Evolutionary conservation across 2,797 vertebrate genomes (phyloP).

Genomic region (Poeciliopsis infans): DNA sequence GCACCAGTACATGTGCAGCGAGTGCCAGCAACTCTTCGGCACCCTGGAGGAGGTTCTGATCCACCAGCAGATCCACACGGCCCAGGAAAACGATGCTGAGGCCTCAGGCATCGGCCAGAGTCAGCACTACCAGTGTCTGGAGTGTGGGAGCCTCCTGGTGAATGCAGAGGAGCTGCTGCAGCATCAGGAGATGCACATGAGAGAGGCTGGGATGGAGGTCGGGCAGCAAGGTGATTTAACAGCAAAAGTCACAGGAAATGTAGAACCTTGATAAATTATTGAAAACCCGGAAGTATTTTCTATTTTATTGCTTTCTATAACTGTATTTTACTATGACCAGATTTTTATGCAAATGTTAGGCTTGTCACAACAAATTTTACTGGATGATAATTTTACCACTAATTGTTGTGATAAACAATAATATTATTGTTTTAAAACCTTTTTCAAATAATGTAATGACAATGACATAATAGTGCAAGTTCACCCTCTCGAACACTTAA

Average conservation of each 20-base stretch:
- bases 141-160: conserved; percentile 87
- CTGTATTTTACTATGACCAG: background rate
- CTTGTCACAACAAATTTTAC: too few relatives aligned
- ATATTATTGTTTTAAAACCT: too few relatives aligned
- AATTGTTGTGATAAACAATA: too few relatives aligned
- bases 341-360: background rate
- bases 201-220: conserved; percentile 79
- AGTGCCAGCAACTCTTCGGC: conserved; percentile 90
- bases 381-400: too few relatives aligned
- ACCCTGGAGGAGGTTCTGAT: conserved; percentile 90
- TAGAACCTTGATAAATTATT: background rate
- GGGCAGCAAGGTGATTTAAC: conserved; percentile 74
- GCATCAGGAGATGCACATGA: conserved; percentile 92
- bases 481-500: too few relatives aligned
- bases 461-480: too few relatives aligned
- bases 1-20: conserved; percentile 95
- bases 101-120: conserved; percentile 73
- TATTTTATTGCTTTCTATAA: background rate
- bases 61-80: conserved; percentile 89
- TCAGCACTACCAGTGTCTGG: conserved; percentile 93
- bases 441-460: too few relatives aligned
- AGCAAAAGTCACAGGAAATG: background rate
- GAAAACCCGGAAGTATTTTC: background rate
- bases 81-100: conserved; percentile 73
- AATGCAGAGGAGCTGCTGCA: conserved; percentile 89